phyloP scores from a whole-genome alignment of 2,888 invertebrate species.

The Onthophagus sagittarius region DNA sequence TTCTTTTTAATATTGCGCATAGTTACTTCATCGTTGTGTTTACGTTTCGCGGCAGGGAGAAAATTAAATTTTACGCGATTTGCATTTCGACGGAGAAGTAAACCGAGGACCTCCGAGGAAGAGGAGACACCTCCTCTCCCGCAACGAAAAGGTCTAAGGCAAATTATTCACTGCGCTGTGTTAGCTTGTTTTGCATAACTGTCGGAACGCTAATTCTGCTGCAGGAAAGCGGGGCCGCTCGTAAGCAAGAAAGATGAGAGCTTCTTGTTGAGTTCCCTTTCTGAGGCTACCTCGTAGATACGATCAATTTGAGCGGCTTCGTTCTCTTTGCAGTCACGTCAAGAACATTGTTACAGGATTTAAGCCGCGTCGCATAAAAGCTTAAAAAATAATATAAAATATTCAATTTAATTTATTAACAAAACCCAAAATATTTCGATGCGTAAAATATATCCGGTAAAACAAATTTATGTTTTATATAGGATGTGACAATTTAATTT shows the following conservation, averaged over 20 bases:
- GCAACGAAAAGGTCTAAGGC: background rate
- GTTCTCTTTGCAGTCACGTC: background rate
- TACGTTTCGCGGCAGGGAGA: background rate
- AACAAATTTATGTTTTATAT: no score
- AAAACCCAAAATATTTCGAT: no score
- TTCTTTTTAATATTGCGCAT: no score
- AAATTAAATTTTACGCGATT: background rate
- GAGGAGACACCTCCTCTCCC: background rate
- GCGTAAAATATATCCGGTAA: no score
- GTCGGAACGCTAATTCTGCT: background rate
- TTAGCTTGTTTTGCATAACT: background rate
- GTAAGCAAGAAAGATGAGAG: background rate
- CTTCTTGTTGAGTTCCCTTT: background rate
- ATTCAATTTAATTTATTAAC: no score
- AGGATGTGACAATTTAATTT: no score
- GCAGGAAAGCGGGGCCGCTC: background rate
- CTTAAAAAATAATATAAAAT: no score
- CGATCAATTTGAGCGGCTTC: background rate
- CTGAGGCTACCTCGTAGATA: background rate
- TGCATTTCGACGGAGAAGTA: background rate
- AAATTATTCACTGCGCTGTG: background rate
- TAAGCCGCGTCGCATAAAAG: background rate
- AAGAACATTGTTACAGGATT: background rate
- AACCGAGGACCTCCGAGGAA: background rate
- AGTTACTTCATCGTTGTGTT: background rate